Percentiles rank a stretch among this genome's conserved stretches.
These are phyloP conservation scores for Oncorhynchus tshawytscha DNA, from an alignment of 2,113 vertebrate genomes.

Conservation along the genomic window DNA sequence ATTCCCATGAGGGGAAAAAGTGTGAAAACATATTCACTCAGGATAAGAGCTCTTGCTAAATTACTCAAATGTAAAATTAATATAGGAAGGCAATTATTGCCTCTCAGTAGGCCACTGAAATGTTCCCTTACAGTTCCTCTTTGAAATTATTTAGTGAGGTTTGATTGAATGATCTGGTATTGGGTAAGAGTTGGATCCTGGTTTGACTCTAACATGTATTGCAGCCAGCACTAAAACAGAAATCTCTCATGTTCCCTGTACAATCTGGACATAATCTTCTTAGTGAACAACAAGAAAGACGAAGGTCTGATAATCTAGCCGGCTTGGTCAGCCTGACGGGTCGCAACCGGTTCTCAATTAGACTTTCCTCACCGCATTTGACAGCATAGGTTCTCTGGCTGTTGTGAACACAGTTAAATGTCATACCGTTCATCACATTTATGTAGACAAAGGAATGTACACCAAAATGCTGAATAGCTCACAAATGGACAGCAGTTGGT, in stretches of 20 bases:
- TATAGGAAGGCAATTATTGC: not conserved
- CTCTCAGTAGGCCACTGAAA: conserved; percentile 1
- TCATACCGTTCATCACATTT: too few relatives aligned
- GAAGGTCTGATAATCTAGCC: conserved; percentile 15
- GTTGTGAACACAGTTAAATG: too few relatives aligned
- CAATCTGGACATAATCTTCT: conserved; percentile 24
- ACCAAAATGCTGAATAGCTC: too few relatives aligned
- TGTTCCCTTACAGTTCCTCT: not conserved
- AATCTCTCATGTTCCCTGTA: not conserved
- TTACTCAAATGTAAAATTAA: too few relatives aligned
- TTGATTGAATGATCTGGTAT: not conserved
- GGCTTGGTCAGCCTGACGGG: not conserved
- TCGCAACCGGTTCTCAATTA: too few relatives aligned
- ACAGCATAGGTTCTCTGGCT: too few relatives aligned
- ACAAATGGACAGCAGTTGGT: too few relatives aligned
- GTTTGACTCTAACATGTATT: conserved; percentile 9
- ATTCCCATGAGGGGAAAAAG: too few relatives aligned
- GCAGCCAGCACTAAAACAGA: not conserved
- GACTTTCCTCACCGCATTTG: too few relatives aligned
- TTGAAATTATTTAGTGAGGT: not conserved
- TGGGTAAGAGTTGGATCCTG: conserved; percentile 1
- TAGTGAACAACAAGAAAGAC: conserved; percentile 12
- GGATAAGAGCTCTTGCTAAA: too few relatives aligned
- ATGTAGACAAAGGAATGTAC: too few relatives aligned
- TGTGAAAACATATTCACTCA: too few relatives aligned